Percentiles rank a stretch among this genome's conserved stretches.
Evolutionary conservation across 1,140 invertebrate genomes (phyloP).

Genomic region (Lysiphlebus fabarum): DNA sequence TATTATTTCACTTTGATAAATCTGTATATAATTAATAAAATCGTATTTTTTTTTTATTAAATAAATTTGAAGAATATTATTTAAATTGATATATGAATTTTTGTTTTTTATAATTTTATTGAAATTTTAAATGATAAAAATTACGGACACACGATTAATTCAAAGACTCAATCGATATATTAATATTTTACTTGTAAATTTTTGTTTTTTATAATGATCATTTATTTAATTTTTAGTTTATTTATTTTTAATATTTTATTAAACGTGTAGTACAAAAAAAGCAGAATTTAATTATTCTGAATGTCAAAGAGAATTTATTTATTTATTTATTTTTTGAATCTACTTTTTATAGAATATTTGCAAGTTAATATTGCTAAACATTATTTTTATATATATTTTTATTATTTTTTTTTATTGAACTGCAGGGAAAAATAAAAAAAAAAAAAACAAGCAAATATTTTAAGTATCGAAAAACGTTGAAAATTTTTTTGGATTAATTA

Average conservation of each 20-base stretch:
- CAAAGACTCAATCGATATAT: constrained; percentile 7
- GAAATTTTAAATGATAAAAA: constrained; percentile 5
- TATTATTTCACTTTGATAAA: not conserved
- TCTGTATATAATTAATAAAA: not conserved
- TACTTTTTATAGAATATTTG: constrained; percentile 13
- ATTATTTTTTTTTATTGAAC: not conserved
- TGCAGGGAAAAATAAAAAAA: no score
- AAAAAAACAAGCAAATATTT: no score
- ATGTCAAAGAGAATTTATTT: no score
- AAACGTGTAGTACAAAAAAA: constrained; percentile 11
- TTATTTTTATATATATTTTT: constrained; percentile 5
- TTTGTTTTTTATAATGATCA: not conserved
- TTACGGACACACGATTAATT: constrained; percentile 19
- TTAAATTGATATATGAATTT: constrained; percentile 1
- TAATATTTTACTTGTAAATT: constrained; percentile 1
- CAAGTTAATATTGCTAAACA: constrained; percentile 11
- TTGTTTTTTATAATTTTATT: not conserved
- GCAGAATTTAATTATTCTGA: constrained; percentile 9
- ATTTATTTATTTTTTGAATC: not conserved
- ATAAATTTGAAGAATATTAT: constrained; percentile 3
- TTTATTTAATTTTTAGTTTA: not conserved
- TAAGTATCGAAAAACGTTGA: no score
- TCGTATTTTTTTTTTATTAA: not conserved
- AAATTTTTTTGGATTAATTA: no score
- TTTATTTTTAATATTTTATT: not conserved